These are phyloP conservation scores for Dasyurus viverrinus DNA, from an alignment of 2,113 vertebrate species.

Conservation along the genomic window DNA sequence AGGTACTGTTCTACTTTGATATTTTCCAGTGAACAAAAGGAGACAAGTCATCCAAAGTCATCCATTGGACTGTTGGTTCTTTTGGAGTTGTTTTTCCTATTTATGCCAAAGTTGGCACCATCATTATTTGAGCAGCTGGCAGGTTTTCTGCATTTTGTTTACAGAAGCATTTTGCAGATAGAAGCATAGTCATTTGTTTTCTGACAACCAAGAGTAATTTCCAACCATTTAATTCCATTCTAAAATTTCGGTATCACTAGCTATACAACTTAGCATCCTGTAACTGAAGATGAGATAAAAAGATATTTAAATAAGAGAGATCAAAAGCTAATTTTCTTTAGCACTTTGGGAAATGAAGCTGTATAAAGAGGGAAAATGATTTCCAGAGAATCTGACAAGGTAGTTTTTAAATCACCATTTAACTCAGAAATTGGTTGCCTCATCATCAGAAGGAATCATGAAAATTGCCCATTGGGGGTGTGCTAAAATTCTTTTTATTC, in stretches of 20 bases:
- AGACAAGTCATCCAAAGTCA: background rate
- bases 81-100: constrained; percentile 40
- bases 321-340: constrained; percentile 35
- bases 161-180: constrained; percentile 46
- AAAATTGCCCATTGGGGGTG: too few relatives aligned
- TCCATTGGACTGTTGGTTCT: background rate
- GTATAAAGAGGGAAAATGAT: constrained; percentile 25
- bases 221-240: background rate
- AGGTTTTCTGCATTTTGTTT: constrained; percentile 51
- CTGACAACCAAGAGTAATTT: constrained; percentile 13
- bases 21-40: background rate
- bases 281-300: constrained; percentile 26
- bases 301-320: background rate
- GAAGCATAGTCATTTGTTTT: constrained; percentile 22
- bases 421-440: background rate
- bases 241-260: constrained; percentile 41
- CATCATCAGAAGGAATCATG: background rate
- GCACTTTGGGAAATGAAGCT: constrained; percentile 32
- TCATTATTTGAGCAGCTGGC: constrained; percentile 38
- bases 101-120: background rate
- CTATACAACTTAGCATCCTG: background rate
- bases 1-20: background rate
- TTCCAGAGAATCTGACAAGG: background rate
- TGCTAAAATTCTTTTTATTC: background rate
- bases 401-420: constrained; percentile 25